These are phyloP conservation scores for Sarcophaga bullata DNA, from an alignment of 1,140 invertebrate genomes.

Conservation along the genomic window DNA sequence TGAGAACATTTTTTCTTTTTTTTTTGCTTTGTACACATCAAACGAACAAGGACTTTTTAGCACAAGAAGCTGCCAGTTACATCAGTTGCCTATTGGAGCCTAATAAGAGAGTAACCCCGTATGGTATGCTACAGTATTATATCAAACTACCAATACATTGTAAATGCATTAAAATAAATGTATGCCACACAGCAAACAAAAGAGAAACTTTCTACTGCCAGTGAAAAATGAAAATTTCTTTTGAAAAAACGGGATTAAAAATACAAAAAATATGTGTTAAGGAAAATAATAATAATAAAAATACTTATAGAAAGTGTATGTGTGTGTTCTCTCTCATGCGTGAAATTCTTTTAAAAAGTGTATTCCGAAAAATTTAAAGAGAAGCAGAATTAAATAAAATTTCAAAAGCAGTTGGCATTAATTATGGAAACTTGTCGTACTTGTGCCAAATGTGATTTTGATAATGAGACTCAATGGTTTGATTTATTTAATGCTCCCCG, in stretches of 20 bases:
- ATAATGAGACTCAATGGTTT: constrained; percentile 57
- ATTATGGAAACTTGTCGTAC: constrained; percentile 64
- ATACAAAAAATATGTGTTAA: background rate
- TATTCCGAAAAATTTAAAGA: background rate
- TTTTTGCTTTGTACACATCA: no score
- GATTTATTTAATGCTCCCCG: constrained; percentile 60
- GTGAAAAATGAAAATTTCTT: background rate
- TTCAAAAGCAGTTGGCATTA: background rate
- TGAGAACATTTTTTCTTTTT: background rate
- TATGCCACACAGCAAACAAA: background rate
- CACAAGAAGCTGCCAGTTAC: constrained; percentile 5
- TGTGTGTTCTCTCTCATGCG: background rate
- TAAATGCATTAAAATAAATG: background rate
- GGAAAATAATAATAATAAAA: background rate
- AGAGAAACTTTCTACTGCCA: background rate
- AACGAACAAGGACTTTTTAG: constrained; percentile 7
- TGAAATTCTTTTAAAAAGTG: background rate
- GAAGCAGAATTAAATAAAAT: background rate
- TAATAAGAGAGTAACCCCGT: background rate
- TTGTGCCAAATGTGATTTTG: constrained; percentile 63
- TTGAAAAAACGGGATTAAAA: background rate
- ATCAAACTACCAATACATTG: no score
- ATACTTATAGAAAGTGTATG: background rate
- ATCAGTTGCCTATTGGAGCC: constrained; percentile 37
- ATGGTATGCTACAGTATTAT: background rate